Evolutionary conservation across 1,140 invertebrate species (phyloP).

Genomic region (Drosophila melanica): DNA sequence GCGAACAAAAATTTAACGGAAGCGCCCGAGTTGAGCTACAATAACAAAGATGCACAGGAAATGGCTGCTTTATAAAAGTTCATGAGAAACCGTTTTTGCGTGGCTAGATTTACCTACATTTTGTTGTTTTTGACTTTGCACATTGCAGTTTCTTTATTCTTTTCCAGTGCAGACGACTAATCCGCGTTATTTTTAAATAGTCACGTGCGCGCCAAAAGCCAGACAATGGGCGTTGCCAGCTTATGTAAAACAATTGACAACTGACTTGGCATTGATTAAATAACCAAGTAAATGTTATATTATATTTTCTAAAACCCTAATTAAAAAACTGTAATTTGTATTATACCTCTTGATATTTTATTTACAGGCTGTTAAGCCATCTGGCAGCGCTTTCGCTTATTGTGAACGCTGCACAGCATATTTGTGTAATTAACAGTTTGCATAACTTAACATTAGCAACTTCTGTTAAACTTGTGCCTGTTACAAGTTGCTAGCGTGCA

Average conservation of each 20-base stretch:
- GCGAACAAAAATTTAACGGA: slow-evolving; percentile 38
- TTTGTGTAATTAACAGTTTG: not conserved
- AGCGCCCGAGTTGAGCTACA: slow-evolving; percentile 19
- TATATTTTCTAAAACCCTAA: too few relatives aligned
- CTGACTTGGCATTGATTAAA: not conserved
- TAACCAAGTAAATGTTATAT: not conserved
- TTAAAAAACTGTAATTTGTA: too few relatives aligned
- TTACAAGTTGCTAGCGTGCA: slow-evolving; percentile 1
- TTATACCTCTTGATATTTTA: too few relatives aligned
- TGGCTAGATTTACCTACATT: slow-evolving; percentile 34
- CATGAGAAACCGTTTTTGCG: slow-evolving; percentile 35
- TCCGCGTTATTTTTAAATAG: slow-evolving; percentile 55
- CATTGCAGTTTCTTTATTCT: slow-evolving; percentile 22
- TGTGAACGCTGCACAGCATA: not conserved
- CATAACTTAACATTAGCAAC: not conserved
- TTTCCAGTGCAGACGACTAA: slow-evolving; percentile 41
- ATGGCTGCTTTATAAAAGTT: slow-evolving; percentile 31
- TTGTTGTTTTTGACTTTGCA: slow-evolving; percentile 46
- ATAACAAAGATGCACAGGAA: slow-evolving; percentile 38
- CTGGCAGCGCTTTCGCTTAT: slow-evolving; percentile 6
- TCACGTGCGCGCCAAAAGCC: slow-evolving; percentile 48
- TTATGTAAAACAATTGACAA: not conserved
- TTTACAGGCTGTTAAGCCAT: not conserved
- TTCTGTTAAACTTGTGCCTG: not conserved
- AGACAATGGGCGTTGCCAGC: slow-evolving; percentile 25